These are phyloP conservation scores for Pemphredon lugubris DNA, from an alignment of 2,888 invertebrate species.

Conservation along the genomic window DNA sequence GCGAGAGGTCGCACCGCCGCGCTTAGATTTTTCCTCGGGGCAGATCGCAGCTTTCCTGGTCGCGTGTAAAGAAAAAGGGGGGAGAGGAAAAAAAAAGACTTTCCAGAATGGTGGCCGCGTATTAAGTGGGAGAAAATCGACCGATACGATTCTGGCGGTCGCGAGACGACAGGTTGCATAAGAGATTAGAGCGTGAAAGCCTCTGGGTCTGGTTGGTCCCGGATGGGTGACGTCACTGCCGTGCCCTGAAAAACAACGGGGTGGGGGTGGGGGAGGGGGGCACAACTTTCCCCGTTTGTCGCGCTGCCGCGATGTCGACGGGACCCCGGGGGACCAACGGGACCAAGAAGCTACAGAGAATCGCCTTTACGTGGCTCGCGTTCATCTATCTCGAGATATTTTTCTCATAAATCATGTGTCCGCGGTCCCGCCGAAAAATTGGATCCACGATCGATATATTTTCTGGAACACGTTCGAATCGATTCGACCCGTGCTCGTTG, in stretches of 20 bases:
- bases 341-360: conserved; percentile 6
- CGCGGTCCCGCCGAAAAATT: too few species aligned
- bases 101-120: conserved; percentile 2
- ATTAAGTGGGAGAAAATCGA: conserved; percentile 17
- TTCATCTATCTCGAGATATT: too few species aligned
- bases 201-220: conserved; percentile 71
- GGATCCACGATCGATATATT: too few species aligned
- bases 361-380: conserved; percentile 4
- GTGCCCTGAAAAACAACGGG: conserved; percentile 60
- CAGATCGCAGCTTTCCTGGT: too few species aligned
- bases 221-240: conserved; percentile 78
- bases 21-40: neutral
- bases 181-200: conserved; percentile 81
- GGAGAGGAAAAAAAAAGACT: conserved; percentile 1
- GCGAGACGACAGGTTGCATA: conserved; percentile 76
- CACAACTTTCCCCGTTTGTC: conserved; percentile 77
- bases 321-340: conserved; percentile 35
- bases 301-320: conserved; percentile 23
- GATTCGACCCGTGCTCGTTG: too few species aligned
- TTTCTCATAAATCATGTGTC: too few species aligned
- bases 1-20: neutral
- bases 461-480: too few species aligned
- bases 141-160: conserved; percentile 33
- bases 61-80: too few species aligned
- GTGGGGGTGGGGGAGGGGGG: too few species aligned